Evolutionary conservation across 2,797 vertebrate genomes (phyloP).

Genomic region (Harpagifer antarcticus): DNA sequence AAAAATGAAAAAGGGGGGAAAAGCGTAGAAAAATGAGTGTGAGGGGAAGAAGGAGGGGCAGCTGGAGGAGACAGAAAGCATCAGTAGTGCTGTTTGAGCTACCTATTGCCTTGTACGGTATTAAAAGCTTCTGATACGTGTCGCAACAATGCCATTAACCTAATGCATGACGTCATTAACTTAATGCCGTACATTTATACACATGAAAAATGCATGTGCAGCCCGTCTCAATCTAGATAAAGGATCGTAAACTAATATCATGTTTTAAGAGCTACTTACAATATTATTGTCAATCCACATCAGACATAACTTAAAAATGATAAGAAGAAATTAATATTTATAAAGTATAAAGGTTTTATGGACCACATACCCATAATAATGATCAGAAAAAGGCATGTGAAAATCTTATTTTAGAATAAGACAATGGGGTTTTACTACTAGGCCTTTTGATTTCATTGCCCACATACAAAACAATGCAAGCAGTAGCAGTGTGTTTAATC

Average conservation of each 20-base stretch:
- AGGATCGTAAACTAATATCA: constrained; percentile 75
- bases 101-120: constrained; percentile 65
- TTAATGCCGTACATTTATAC: constrained; percentile 69
- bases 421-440: constrained; percentile 37
- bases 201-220: constrained; percentile 68
- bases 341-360: constrained; percentile 62
- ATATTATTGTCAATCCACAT: constrained; percentile 67
- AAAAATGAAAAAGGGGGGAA: constrained; percentile 44
- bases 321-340: constrained; percentile 61
- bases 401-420: constrained; percentile 50
- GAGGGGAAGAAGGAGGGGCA: constrained; percentile 62
- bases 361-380: constrained; percentile 45
- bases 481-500: constrained; percentile 4
- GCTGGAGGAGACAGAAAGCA: constrained; percentile 54
- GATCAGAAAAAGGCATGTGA: constrained; percentile 38
- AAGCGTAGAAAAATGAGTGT: constrained; percentile 62
- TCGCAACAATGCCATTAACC: constrained; percentile 79
- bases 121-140: constrained; percentile 71
- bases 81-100: constrained; percentile 47
- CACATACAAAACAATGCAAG: constrained; percentile 18
- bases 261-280: constrained; percentile 69
- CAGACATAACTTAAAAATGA: constrained; percentile 52
- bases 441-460: constrained; percentile 38
- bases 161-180: constrained; percentile 80
- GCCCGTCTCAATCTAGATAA: constrained; percentile 64